Evolutionary conservation across 1,140 invertebrate species (phyloP).

Genomic region (Pomacea maculata): DNA sequence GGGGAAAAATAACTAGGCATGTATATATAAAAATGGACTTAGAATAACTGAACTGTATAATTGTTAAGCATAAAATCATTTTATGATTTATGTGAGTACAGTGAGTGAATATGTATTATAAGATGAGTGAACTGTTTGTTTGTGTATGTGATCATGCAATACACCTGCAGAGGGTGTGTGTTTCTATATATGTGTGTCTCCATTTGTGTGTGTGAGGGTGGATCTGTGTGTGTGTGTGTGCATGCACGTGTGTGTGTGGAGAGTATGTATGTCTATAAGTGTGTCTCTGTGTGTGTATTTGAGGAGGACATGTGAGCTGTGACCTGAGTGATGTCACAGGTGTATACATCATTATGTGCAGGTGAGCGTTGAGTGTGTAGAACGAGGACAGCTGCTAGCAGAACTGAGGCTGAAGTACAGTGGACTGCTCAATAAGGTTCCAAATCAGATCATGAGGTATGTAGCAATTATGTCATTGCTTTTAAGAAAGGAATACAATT

Average conservation of each 20-base stretch:
- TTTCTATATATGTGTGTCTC: no score
- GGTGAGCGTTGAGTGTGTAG: slow-evolving; percentile 63
- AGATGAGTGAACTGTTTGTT: background rate
- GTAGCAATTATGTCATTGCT: background rate
- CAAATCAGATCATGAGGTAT: slow-evolving; percentile 64
- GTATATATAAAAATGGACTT: no score
- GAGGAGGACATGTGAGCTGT: no score
- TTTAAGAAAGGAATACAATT: background rate
- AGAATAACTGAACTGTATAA: background rate
- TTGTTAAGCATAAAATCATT: background rate
- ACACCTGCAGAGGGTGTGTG: no score
- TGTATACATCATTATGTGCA: slow-evolving; percentile 22
- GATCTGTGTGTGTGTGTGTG: no score
- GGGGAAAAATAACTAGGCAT: no score
- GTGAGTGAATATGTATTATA: background rate
- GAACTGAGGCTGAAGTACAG: slow-evolving; percentile 59
- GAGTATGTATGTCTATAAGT: no score
- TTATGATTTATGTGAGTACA: background rate
- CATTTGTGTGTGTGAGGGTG: no score
- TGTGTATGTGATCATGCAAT: background rate
- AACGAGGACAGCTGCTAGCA: slow-evolving; percentile 62
- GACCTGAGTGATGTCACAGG: background rate
- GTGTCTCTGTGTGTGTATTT: no score
- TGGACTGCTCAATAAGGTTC: slow-evolving; percentile 61
- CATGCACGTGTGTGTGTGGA: no score